A percentile compares a stretch with the other conserved stretches of the same genome.
These are phyloP conservation scores for Archegozetes longisetosus DNA, from an alignment of 1,140 invertebrate species.

Conservation along the genomic window DNA sequence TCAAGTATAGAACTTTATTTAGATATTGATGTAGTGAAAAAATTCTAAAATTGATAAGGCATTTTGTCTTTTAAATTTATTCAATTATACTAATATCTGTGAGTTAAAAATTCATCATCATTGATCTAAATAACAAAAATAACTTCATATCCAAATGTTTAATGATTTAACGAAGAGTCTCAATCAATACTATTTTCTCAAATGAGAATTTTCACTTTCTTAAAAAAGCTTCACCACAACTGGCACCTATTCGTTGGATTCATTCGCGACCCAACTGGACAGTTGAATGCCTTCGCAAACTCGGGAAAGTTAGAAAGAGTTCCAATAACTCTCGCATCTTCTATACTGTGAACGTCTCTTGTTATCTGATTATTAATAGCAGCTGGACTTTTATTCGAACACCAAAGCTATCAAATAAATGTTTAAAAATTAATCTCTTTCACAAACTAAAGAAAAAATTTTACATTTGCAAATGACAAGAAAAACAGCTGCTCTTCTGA, in stretches of 20 bases:
- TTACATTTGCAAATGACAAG: slow-evolving; percentile 17
- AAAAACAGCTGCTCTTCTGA: slow-evolving; percentile 17
- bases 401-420: slow-evolving; percentile 1
- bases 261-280: slow-evolving; percentile 59
- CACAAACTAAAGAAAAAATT: neutral
- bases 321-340: slow-evolving; percentile 43
- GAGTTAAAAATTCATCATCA: too few species aligned
- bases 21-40: too few species aligned
- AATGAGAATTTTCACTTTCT: neutral
- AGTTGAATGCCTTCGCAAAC: slow-evolving; percentile 71
- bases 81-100: too few species aligned
- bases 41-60: too few species aligned
- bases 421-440: neutral
- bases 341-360: neutral
- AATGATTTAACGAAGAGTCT: too few species aligned
- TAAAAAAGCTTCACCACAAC: slow-evolving; percentile 47
- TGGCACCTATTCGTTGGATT: slow-evolving; percentile 82
- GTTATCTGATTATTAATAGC: neutral
- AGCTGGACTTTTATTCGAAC: neutral
- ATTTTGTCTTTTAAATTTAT: too few species aligned
- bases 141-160: too few species aligned
- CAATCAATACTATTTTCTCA: too few species aligned
- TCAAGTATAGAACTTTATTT: too few species aligned
- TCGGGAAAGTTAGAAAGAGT: slow-evolving; percentile 74
- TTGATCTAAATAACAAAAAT: too few species aligned